Percentiles rank a stretch among this genome's conserved stretches.
phyloP scores from a whole-genome alignment of 2,797 vertebrate species.

The Artibeus jamaicensis region DNA sequence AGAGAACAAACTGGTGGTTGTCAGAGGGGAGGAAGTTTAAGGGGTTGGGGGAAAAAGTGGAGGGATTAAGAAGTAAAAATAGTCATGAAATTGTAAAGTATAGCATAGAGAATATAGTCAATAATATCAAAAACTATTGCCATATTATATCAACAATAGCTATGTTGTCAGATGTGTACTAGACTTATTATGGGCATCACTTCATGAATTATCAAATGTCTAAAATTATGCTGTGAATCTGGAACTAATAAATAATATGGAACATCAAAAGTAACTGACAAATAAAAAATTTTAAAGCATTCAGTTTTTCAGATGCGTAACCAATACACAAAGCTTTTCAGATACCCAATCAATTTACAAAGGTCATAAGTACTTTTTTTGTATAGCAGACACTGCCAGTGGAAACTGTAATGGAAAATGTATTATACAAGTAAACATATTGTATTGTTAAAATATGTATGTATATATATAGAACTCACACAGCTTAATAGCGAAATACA shows the following conservation, averaged over 20 bases:
- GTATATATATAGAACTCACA: neutral
- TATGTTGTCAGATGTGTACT: neutral
- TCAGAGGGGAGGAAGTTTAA: rapidly evolving
- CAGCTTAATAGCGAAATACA: neutral
- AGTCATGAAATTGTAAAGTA: neutral
- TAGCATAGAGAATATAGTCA: neutral
- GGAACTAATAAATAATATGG: neutral
- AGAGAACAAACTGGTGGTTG: neutral
- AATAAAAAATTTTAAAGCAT: neutral
- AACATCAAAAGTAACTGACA: neutral
- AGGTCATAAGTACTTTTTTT: neutral
- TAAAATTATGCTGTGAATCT: neutral
- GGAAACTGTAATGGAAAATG: neutral
- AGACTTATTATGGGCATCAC: neutral
- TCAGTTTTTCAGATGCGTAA: neutral
- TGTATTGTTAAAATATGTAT: neutral
- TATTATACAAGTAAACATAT: neutral
- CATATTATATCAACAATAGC: too few relatives aligned
- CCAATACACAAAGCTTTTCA: neutral
- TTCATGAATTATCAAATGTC: neutral
- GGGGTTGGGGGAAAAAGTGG: neutral
- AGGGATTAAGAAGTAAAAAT: neutral
- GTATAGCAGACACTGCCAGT: neutral
- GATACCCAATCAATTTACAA: neutral
- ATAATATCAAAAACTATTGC: neutral